Percentiles rank a stretch among this genome's conserved stretches.
phyloP scores from a whole-genome alignment of 2,113 vertebrate genomes.

The Loxodonta africana region DNA sequence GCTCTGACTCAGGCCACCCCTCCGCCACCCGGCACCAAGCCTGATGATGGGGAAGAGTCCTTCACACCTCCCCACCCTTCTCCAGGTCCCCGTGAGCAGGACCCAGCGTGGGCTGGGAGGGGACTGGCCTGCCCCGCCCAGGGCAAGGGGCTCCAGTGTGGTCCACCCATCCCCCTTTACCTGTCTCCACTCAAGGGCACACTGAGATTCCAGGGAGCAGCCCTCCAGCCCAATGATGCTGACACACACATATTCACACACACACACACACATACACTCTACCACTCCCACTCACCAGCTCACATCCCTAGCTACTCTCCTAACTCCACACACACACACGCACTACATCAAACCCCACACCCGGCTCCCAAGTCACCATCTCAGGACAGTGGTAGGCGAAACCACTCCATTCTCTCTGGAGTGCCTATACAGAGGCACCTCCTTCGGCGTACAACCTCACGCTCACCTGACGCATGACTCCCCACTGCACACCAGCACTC shows the following conservation, averaged over 20 bases:
- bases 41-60: slow-evolving; percentile 66
- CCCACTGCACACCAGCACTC: accelerated
- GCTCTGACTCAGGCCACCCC: slow-evolving; percentile 68
- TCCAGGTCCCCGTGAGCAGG: not conserved
- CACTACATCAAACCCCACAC: not conserved
- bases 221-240: not conserved
- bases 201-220: not conserved
- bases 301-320: not conserved
- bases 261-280: accelerated
- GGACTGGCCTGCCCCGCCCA: not conserved
- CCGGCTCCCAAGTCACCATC: not conserved
- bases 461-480: too few species aligned
- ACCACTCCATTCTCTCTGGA: accelerated
- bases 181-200: not conserved
- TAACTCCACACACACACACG: not conserved
- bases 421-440: not conserved
- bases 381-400: not conserved
- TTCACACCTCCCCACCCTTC: slow-evolving; percentile 75
- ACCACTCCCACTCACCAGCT: not conserved
- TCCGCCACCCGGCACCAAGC: slow-evolving; percentile 59
- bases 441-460: too few species aligned
- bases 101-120: not conserved
- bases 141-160: not conserved
- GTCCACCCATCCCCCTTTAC: not conserved
- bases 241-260: not conserved